A percentile compares a stretch with the other conserved stretches of the same genome.
phyloP scores from a whole-genome alignment of 2,888 invertebrate genomes.

The Megalurothrips usitatus region DNA sequence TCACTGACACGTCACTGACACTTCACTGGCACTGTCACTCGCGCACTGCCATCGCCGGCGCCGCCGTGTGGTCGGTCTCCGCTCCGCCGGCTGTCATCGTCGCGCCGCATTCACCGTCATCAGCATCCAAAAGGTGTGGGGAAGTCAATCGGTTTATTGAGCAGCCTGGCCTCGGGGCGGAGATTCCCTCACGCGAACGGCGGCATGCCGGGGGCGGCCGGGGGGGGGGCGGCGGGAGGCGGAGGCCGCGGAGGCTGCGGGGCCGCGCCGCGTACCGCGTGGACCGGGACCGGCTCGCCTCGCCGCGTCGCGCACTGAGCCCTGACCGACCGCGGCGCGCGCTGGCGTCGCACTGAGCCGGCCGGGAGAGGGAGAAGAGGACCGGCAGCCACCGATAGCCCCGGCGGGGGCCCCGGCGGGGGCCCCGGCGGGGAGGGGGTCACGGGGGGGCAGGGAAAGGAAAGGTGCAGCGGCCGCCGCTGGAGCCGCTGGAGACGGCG shows the following conservation, averaged over 20 bases:
- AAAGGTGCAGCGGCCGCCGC: neutral
- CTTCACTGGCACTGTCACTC: neutral
- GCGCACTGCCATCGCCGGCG: neutral
- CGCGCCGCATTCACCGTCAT: too few relatives aligned
- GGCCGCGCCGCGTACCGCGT: neutral
- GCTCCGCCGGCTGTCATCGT: neutral
- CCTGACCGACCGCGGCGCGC: neutral
- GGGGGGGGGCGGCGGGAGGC: too few relatives aligned
- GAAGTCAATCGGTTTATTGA: too few relatives aligned
- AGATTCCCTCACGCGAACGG: too few relatives aligned
- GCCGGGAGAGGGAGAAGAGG: neutral
- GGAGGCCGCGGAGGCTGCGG: too few relatives aligned
- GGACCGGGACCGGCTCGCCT: neutral
- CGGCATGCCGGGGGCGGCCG: too few relatives aligned
- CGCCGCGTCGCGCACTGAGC: neutral
- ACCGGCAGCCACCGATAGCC: neutral
- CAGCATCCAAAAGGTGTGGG: too few relatives aligned
- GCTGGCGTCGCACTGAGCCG: neutral
- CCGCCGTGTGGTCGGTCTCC: neutral
- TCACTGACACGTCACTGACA: neutral
- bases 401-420: neutral
- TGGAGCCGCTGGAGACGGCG: neutral
- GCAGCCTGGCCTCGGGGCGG: too few relatives aligned
- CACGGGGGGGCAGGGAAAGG: neutral
- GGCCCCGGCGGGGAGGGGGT: too few relatives aligned